These are phyloP conservation scores for Glyptemys insculpta DNA, from an alignment of 2,797 vertebrate genomes.

Conservation along the genomic window DNA sequence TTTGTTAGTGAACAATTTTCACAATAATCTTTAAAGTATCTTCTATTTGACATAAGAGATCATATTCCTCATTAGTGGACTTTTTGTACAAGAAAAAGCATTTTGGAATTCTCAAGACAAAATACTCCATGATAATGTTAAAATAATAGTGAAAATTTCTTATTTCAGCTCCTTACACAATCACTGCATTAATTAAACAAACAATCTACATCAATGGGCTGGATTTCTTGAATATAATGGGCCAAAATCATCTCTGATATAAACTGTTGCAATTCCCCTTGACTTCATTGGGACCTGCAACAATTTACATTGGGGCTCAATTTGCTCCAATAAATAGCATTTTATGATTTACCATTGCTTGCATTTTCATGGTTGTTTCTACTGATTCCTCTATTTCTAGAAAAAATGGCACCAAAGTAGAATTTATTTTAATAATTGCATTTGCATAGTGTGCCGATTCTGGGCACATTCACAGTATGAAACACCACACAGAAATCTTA, in stretches of 20 bases:
- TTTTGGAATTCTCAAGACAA: not conserved
- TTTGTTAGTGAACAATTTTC: constrained; percentile 23
- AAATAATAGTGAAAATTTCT: not conserved
- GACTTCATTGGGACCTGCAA: not conserved
- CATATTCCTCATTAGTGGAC: not conserved
- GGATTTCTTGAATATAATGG: constrained; percentile 1
- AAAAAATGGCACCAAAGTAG: not conserved
- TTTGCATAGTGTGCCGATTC: not conserved
- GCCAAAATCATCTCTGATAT: not conserved
- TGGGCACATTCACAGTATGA: not conserved
- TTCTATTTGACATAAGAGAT: not conserved
- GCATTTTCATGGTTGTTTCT: not conserved
- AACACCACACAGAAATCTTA: not conserved
- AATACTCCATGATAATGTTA: not conserved
- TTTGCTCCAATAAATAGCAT: not conserved
- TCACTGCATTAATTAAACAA: not conserved
- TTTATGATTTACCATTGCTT: constrained; percentile 14
- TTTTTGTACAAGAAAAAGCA: not conserved
- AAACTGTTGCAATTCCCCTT: not conserved
- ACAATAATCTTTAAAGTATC: not conserved
- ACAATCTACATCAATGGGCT: not conserved
- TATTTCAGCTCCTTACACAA: not conserved
- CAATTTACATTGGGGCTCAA: not conserved
- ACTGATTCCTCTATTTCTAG: not conserved
- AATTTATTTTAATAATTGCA: not conserved